phyloP scores from a whole-genome alignment of 1,140 invertebrate species.

The Cephus cinctus region DNA sequence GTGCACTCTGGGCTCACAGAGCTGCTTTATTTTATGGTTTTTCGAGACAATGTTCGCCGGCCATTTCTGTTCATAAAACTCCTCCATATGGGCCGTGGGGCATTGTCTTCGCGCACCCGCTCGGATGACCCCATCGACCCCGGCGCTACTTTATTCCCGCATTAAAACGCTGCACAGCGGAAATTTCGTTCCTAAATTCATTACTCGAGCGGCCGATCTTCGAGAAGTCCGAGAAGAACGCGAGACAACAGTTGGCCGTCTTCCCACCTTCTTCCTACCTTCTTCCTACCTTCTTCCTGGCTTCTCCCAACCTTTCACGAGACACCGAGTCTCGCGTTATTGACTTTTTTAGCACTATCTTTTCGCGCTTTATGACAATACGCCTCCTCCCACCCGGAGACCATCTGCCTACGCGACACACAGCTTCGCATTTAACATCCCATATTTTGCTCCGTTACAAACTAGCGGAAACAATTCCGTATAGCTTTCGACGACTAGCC shows the following conservation, averaged over 20 bases:
- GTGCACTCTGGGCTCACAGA: neutral
- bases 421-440: too few relatives aligned
- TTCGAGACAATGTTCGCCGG: conserved; percentile 51
- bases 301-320: too few relatives aligned
- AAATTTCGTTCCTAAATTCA: conserved; percentile 38
- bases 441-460: too few relatives aligned
- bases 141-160: conserved; percentile 50
- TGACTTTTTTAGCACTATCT: conserved; percentile 23
- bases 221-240: neutral
- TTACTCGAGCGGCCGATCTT: conserved; percentile 19
- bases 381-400: conserved; percentile 4
- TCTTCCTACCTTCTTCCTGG: too few relatives aligned
- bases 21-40: conserved; percentile 55
- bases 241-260: too few relatives aligned
- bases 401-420: too few relatives aligned
- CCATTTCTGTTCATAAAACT: conserved; percentile 43
- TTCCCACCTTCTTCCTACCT: too few relatives aligned
- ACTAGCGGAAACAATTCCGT: too few relatives aligned
- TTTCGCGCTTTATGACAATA: conserved; percentile 19
- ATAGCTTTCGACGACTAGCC: too few relatives aligned
- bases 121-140: conserved; percentile 47
- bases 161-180: conserved; percentile 36
- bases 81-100: conserved; percentile 43
- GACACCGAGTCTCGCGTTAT: conserved; percentile 19
- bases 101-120: conserved; percentile 46